Conservation (phyloP, 2,888 invertebrate species). For the Noctua janthe region DNA sequence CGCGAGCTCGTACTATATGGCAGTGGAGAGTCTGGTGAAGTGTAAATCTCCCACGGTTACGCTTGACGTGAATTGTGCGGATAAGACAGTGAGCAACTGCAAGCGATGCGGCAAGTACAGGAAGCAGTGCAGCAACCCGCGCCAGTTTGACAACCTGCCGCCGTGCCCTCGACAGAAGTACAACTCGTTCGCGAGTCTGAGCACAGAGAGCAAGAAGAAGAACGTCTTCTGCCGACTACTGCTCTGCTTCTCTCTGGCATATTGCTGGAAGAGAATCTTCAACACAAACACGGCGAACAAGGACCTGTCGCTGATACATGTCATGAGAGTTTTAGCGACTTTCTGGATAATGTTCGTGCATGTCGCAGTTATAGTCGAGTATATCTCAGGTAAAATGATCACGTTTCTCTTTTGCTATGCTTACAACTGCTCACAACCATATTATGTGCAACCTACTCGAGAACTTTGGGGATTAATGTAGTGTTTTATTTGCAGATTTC, state of each 20-base stretch:
- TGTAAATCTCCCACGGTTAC: constrained; percentile 80
- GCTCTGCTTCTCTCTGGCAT: constrained; percentile 84
- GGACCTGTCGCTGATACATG: constrained; percentile 90
- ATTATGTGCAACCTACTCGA: neutral
- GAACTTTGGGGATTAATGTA: neutral
- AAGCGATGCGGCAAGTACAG: constrained; percentile 85
- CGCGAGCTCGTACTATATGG: constrained; percentile 76
- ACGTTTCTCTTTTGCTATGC: neutral
- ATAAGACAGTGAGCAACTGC: constrained; percentile 80
- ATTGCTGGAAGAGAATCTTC: constrained; percentile 84
- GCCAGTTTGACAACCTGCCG: constrained; percentile 70
- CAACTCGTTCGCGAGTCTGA: constrained; percentile 80
- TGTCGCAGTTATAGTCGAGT: constrained; percentile 91
- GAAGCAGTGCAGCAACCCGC: constrained; percentile 80
- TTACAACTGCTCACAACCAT: neutral
- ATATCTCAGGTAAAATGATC: constrained; percentile 90
- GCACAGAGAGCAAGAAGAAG: constrained; percentile 77
- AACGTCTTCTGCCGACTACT: constrained; percentile 77
- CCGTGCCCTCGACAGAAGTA: constrained; percentile 81
- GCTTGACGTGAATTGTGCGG: constrained; percentile 83
- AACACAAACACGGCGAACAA: constrained; percentile 87
- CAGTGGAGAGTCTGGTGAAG: constrained; percentile 76
- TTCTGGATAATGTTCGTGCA: constrained; percentile 92
- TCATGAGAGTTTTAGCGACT: constrained; percentile 91
- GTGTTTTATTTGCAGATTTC: constrained; percentile 81